phyloP scores from a whole-genome alignment of 2,888 invertebrate species.

The Parnassius glacialis region DNA sequence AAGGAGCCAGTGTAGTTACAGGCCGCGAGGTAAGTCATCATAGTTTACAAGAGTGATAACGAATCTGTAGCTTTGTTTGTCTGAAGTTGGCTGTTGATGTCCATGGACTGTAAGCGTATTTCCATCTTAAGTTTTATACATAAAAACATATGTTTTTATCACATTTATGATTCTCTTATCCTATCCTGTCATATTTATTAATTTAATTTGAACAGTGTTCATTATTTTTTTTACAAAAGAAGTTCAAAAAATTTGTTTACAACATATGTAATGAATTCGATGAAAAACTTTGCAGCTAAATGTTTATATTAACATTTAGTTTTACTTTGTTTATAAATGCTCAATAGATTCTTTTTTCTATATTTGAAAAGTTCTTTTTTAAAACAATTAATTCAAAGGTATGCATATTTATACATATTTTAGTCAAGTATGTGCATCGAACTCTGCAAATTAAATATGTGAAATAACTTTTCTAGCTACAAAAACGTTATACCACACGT shows the following conservation, averaged over 20 bases:
- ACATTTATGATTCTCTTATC: no score
- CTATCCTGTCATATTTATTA: no score
- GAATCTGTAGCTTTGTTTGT: no score
- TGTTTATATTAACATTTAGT: conserved; percentile 3
- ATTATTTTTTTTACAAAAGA: not conserved
- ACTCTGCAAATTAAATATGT: not conserved
- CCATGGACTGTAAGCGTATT: no score
- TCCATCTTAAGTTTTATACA: no score
- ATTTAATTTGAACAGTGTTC: not conserved
- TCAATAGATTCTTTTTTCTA: not conserved
- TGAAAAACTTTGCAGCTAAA: conserved; percentile 3
- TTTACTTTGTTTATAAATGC: not conserved
- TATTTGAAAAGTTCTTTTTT: not conserved
- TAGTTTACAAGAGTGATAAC: no score
- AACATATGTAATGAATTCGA: conserved; percentile 4
- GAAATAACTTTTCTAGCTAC: not conserved
- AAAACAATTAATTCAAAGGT: not conserved
- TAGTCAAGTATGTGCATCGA: conserved; percentile 1
- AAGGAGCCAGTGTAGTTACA: no score
- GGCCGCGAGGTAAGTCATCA: no score
- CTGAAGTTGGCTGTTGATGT: no score
- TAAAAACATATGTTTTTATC: no score
- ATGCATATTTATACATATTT: conserved; percentile 7
- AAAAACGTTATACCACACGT: conserved; percentile 2
- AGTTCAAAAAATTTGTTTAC: not conserved